Evolutionary conservation across 2,888 invertebrate species (phyloP), one percentile per base, ranked within the genome.

Genomic region (Diabrotica balteata): DNA sequence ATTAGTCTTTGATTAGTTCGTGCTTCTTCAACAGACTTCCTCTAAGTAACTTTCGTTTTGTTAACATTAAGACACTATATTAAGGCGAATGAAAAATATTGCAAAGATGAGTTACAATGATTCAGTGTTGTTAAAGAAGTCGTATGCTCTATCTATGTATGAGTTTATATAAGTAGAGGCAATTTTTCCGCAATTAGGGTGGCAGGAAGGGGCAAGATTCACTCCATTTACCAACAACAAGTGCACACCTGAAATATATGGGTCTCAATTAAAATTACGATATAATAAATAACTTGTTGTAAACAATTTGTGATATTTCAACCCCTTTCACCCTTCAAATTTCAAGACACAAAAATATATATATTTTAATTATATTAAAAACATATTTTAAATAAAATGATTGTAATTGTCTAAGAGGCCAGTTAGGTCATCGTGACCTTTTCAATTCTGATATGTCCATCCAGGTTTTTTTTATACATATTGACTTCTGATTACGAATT

Each of bases 191-290:
- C 84, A 84, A 79, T 84, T 77, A 76, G 83, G 83, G 80, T 83
- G 83, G 82, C 83, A 84, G 78, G 83, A 81, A 77, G 81, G 82
- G 80, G 80, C 82, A 81, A 84, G 79, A 76, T 81, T 76, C 73
- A 82, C 78, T 77, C 81, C 83, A 73, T 77, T 81, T 76, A 80
- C 80, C 81, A 83, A 79, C 77, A 82, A 79, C 72, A 83, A 74
- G 79, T 84, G 82, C 77, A 82, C 75, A 80, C 84, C 84, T 84
- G 83, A 78, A 84, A 84, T 77, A 78, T 69, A 77, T 68, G 68
- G 54, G 42, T 54, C 10, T 42, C 7, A 54, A 54, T 54, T 62
- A 69, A 69, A 59, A 50, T 32, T 49, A 44, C 32, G 32, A 32
- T 32, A 32, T 32, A 32, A 32, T 32, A 32, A 32, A 32, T 32